Evolutionary conservation across 2,113 vertebrate species (phyloP).

Genomic region (Sinocyclocheilus rhinocerous): DNA sequence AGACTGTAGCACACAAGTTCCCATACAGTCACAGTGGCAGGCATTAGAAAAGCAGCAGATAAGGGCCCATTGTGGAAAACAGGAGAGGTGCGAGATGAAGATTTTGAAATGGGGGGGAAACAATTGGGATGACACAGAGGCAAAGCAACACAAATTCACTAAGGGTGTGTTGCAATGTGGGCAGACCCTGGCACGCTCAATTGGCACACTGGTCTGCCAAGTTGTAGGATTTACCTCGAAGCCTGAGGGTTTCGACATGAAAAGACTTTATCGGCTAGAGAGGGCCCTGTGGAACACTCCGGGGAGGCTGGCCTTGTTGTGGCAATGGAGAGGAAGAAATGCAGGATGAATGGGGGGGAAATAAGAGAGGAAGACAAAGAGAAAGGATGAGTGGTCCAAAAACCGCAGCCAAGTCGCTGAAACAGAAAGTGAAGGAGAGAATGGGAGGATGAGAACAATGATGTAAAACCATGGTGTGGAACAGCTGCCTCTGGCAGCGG

Average conservation of each 20-base stretch:
- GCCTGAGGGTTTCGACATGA: constrained; percentile 75
- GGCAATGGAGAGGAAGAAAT: constrained; percentile 63
- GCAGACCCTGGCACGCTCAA: constrained; percentile 70
- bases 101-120: constrained; percentile 39
- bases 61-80: constrained; percentile 2
- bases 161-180: constrained; percentile 71
- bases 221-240: constrained; percentile 82
- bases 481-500: constrained; percentile 54
- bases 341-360: constrained; percentile 66
- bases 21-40: background rate
- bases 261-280: constrained; percentile 74
- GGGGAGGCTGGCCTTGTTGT: constrained; percentile 66
- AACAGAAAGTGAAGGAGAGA: constrained; percentile 44
- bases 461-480: constrained; percentile 61
- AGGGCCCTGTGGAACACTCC: constrained; percentile 70
- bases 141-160: constrained; percentile 56
- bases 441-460: constrained; percentile 55
- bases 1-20: background rate
- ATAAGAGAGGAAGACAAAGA: constrained; percentile 59
- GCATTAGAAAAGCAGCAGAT: background rate
- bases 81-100: constrained; percentile 11
- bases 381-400: constrained; percentile 48
- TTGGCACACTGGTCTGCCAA: constrained; percentile 77
- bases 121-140: constrained; percentile 58
- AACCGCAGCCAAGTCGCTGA: constrained; percentile 52